Percentiles rank a stretch among this genome's conserved stretches.
Conservation (phyloP, 1,140 invertebrate species). For the Bombus breviceps region DNA sequence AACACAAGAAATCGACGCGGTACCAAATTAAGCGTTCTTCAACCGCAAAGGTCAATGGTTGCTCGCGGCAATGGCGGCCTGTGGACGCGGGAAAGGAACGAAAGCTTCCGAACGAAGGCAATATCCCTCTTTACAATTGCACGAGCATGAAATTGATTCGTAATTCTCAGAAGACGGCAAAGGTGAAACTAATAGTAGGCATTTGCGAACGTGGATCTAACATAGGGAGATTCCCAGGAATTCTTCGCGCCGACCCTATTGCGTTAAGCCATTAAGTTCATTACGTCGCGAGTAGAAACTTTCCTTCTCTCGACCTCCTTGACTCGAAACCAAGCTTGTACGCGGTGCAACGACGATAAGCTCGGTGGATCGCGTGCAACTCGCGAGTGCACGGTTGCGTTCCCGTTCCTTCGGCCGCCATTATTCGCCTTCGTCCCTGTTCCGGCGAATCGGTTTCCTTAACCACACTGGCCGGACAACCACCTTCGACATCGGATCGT, state of each 20-base stretch:
- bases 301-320: constrained; percentile 22
- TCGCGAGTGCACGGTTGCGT: not conserved
- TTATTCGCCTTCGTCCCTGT: not conserved
- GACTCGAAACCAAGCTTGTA: constrained; percentile 17
- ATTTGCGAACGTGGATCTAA: constrained; percentile 22
- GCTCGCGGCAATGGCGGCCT: not conserved
- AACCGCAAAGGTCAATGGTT: not conserved
- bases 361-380: constrained; percentile 64
- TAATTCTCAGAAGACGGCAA: constrained; percentile 39
- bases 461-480: constrained; percentile 18
- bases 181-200: constrained; percentile 43
- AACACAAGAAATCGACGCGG: not conserved
- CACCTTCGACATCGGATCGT: constrained; percentile 50
- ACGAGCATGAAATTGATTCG: constrained; percentile 40
- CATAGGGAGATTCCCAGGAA: constrained; percentile 38
- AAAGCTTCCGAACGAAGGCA: constrained; percentile 9
- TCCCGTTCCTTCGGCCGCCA: not conserved
- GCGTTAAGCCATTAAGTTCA: constrained; percentile 48
- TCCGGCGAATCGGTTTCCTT: constrained; percentile 22
- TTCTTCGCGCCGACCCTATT: constrained; percentile 28
- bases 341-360: constrained; percentile 14
- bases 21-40: not conserved
- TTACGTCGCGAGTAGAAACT: constrained; percentile 36
- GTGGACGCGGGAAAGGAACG: not conserved
- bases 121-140: constrained; percentile 6